Evolutionary conservation across 1,140 invertebrate species (phyloP).

Genomic region (Ceratoteleas bidentatus): DNA sequence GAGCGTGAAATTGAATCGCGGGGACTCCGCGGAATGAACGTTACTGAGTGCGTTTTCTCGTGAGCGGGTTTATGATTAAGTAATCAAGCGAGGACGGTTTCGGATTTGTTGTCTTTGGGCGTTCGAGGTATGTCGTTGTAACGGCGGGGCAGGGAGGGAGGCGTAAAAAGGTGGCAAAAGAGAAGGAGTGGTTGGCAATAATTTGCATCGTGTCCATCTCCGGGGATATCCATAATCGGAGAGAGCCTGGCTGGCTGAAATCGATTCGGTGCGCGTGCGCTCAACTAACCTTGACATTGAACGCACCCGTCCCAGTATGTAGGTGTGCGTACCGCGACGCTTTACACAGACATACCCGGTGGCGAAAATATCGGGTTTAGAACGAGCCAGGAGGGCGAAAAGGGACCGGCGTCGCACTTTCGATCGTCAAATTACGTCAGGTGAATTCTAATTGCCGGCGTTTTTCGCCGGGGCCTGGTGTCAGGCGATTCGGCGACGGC

Average conservation of each 20-base stretch:
- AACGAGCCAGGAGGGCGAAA: not conserved
- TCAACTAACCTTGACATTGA: conserved; percentile 76
- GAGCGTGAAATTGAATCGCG: conserved; percentile 52
- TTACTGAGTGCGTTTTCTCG: conserved; percentile 37
- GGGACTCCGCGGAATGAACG: conserved; percentile 40
- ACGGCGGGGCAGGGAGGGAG: conserved; percentile 4
- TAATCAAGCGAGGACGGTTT: not conserved
- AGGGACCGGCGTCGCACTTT: not conserved
- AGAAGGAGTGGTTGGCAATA: conserved; percentile 42
- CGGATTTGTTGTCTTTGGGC: not conserved
- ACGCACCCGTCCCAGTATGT: conserved; percentile 48
- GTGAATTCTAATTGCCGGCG: conserved; percentile 7
- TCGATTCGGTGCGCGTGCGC: conserved; percentile 73
- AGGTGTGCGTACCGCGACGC: conserved; percentile 19
- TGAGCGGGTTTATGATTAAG: conserved; percentile 24
- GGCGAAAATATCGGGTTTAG: conserved; percentile 10
- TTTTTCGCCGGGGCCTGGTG: too few relatives aligned
- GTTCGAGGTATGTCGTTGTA: conserved; percentile 4
- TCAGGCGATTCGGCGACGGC: too few relatives aligned
- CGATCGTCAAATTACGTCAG: not conserved
- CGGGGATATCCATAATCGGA: conserved; percentile 34
- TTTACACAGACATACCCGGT: conserved; percentile 12
- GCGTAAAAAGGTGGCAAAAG: not conserved
- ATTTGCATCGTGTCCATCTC: conserved; percentile 59
- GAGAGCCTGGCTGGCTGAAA: conserved; percentile 35